Evolutionary conservation across 2,113 vertebrate species (phyloP), one percentile per base, ranked within the genome.

Genomic region (Edolisoma coerulescens): DNA sequence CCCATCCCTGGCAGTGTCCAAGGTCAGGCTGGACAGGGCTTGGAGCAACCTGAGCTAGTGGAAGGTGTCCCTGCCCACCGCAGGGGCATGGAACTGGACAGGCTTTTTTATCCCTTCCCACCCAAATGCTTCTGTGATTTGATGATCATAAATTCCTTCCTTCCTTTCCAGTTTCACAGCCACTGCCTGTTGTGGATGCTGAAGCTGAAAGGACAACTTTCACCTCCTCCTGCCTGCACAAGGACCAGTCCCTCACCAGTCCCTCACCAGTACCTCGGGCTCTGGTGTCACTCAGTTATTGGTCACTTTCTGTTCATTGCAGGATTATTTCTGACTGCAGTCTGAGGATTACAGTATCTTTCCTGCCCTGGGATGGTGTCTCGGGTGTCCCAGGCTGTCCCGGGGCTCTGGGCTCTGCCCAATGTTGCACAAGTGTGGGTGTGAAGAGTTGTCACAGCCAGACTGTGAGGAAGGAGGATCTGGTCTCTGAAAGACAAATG

Each of bases 401-500:
- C 1, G 4, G 50, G 28, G 8, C 17, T 26, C 22, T n/a, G 76
- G 26, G 59, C n/a, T 77, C 57, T 90, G 69, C 44, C 24, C 32
- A 1, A 2, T 2, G 35, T 33, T 2, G 0, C 63, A 42, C 23
- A 7, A 23, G 33, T 2, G 22, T 6, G 3, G 2, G 4, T 37
- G 19, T 33, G 76, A 64, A 42, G 18, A 13, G 53, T 17, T 45
- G 49, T 33, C 67, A 11, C 6, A 3, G n/a, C 15, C 12, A 24
- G 16, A 33, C 26, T 3, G 10, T 15, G 75, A 77, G 47, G 69
- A 47, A 61, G 6, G 15, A 61, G 16, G 45, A 41, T 12, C 8
- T 75, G 32, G 6, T n/a, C 50, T 59, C 56, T 27, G 6, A 4
- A 50, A 33, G 54, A 74, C 9, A 39, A 39, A 56, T 10, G 64